phyloP scores from a whole-genome alignment of 2,888 invertebrate species.

The Cephalotes varians region DNA sequence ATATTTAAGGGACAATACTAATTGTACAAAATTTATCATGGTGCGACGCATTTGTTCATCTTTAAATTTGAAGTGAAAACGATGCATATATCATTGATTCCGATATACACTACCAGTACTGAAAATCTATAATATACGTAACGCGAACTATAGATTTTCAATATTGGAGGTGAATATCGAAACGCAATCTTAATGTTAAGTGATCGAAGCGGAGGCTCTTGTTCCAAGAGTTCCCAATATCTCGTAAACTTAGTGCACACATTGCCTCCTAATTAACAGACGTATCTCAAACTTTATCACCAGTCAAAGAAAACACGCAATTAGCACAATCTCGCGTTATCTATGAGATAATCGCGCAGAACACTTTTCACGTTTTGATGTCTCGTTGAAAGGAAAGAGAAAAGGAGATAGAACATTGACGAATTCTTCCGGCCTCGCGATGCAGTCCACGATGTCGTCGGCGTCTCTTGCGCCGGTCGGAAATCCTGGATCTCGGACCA shows the following conservation, averaged over 20 bases:
- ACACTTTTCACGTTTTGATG: slow-evolving; percentile 30
- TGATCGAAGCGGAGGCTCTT: not conserved
- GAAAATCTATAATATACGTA: too few species aligned
- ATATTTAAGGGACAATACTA: not conserved
- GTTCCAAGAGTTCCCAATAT: not conserved
- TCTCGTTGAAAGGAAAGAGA: slow-evolving; percentile 7
- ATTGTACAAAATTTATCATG: not conserved
- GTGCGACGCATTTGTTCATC: not conserved
- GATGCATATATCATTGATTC: not conserved
- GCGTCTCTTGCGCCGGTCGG: slow-evolving; percentile 74
- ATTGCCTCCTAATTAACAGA: not conserved
- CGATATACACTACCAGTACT: too few species aligned
- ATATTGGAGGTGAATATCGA: too few species aligned
- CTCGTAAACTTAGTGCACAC: not conserved
- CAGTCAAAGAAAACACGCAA: slow-evolving; percentile 7
- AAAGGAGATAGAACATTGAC: slow-evolving; percentile 33
- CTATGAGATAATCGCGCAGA: not conserved
- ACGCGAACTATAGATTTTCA: too few species aligned
- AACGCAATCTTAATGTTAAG: not conserved
- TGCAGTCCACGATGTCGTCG: slow-evolving; percentile 59
- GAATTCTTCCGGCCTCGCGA: slow-evolving; percentile 55
- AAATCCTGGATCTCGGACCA: slow-evolving; percentile 79
- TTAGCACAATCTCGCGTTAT: slow-evolving; percentile 19
- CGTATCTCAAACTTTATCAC: slow-evolving; percentile 21
- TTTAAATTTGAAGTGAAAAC: not conserved